Base-by-base conservation (phyloP, 2,113 vertebrate genomes). In the Xiphorhynchus elegans region DNA sequence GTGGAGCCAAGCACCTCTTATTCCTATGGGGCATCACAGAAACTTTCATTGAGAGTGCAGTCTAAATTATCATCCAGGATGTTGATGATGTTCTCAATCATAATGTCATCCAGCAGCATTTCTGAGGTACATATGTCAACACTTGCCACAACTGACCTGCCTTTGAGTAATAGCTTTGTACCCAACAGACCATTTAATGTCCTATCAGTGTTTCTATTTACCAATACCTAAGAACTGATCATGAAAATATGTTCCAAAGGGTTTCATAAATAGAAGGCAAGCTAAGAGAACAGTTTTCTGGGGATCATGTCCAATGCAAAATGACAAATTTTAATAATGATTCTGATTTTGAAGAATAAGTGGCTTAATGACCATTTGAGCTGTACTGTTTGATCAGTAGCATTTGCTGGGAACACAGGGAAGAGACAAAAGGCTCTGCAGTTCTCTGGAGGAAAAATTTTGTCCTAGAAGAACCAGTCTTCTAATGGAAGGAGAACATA, bases 151-250 rank as follows among this genome's bases (percentile, higher is more conserved):
- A 55, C 5, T 39, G 18, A 7, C 12, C 44, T 26, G 18, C 13
- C 3, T 2, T 29, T 58, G 16, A 73, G 4, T 39, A 62, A 52
- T 2, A 66, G 3, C 0, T 87, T 69, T 60, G 19, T 80, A 68
- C 4, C 1, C 10, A 59, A 13, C 2, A 76, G 23, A 50, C 9
- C 23, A 35, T 44, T 66, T 46, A 20, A n/a, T 60, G 33, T 62
- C 40, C 50, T 81, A 13, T 39, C 9, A 7, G 10, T 33, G 3
- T 47, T 88, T 86, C 37, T 66, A 11, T 50, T 25, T 55, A 31
- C 46, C 16, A 63, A 2, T 42, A 21, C 2, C 2, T 2, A 40
- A 67, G 6, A 75, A 42, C 0, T 40, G 14, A 40, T 28, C 5
- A 53, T 7, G 15, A 64, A 68, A 63, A 33, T 7, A 23, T 21